Conservation (phyloP, 2,113 vertebrate genomes). For the Rana temporaria region DNA sequence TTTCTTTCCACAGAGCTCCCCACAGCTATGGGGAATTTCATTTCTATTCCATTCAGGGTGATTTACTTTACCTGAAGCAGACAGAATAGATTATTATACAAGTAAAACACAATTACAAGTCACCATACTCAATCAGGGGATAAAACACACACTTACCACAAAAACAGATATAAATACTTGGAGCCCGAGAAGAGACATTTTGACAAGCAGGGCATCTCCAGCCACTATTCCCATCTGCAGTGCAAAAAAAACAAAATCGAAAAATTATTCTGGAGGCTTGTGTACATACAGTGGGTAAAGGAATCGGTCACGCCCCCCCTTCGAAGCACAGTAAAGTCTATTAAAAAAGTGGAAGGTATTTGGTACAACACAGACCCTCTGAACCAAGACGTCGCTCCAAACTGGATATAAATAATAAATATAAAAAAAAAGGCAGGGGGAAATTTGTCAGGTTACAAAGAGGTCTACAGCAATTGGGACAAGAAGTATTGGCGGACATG, state of each 20-base stretch:
- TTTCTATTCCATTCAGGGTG: slow-evolving; percentile 97
- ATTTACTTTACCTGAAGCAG: slow-evolving; percentile 85
- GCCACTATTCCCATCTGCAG: slow-evolving; percentile 86
- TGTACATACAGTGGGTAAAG: too few species aligned
- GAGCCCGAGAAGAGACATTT: slow-evolving; percentile 86
- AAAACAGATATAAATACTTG: slow-evolving; percentile 90
- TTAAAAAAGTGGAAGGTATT: too few species aligned
- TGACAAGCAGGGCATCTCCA: slow-evolving; percentile 98
- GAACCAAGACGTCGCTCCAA: too few species aligned
- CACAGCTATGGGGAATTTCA: slow-evolving; percentile 98
- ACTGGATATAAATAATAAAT: too few species aligned
- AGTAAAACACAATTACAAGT: neutral
- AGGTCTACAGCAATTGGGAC: too few species aligned
- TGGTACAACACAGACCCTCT: too few species aligned
- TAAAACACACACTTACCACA: slow-evolving; percentile 84
- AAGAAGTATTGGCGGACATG: too few species aligned
- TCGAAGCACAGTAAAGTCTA: too few species aligned
- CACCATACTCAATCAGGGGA: neutral
- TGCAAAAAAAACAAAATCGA: slow-evolving; percentile 13
- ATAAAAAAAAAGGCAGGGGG: too few species aligned
- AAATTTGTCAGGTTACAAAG: too few species aligned
- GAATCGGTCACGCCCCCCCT: too few species aligned
- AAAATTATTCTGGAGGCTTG: too few species aligned
- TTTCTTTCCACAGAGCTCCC: slow-evolving; percentile 95
- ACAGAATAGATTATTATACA: neutral